Base-by-base conservation (phyloP, 53 echinoderm and acorn worm species). In the Patiria pectinifera region DNA sequence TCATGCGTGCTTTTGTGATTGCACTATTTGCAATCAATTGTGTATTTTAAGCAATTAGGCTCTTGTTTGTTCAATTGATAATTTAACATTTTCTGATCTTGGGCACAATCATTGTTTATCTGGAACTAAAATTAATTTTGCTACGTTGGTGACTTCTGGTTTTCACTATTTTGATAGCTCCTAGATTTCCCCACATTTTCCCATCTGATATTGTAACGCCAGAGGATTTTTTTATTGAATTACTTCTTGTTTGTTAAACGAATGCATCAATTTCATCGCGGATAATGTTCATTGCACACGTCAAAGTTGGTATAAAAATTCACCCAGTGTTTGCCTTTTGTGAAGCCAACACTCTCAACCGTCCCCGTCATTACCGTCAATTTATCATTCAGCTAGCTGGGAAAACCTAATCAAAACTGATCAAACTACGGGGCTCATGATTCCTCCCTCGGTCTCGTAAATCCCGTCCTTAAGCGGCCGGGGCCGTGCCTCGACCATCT, bases 311-410 rank as follows among this genome's bases (percentile, higher is more conserved):
- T 24, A n/a, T 74, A 74, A 44, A 79, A 15, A 79, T 18, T 79
- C 79, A 4, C 45, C 47, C 48, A 48, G 76, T 79, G 47, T 45
- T 79, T 48, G 44, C 45, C 79, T 44, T 45, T 79, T 79, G 18
- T 9, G 79, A 79, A 79, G 45, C 11, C 46, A 58, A 59, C 82
- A 82, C 23, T 21, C 59, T 82, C 82, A 4, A 59, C 59, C 5
- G 24, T 59, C 59, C 19, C 82, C 59, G 24, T 82, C 59, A 82
- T 82, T 82, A 82, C 82, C 53, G 21, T 22, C 82, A 82, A 82
- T 82, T 82, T 59, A 82, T 82, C 59, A 82, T 82, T 82, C 82
- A 59, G 22, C 23, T n/a, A 45, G 15, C 59, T 59, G n/a, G 9
- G 18, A 53, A 59, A 86, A 48, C 48, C 70, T 58, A 86, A 69